Base-by-base conservation (phyloP, 2,113 vertebrate species). In the Lichenostomus cassidix region DNA sequence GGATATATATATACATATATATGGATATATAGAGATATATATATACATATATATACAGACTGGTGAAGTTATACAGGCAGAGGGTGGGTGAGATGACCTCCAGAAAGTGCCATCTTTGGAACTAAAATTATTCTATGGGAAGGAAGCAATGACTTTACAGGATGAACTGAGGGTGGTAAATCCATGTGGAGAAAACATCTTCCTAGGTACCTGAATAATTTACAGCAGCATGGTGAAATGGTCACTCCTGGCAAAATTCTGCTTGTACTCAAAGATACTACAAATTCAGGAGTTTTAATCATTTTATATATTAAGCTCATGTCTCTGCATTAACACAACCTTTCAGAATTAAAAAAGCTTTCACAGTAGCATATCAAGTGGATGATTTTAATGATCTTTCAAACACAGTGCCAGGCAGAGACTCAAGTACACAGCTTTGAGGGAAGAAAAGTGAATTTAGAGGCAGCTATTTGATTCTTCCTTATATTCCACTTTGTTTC, bases 141-240 rank as follows among this genome's bases (percentile, higher is more conserved):
- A 71, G 12, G 25, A 84, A 79, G 65, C 14, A 67, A 84, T 27
- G 12, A 58, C 63, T 46, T 73, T 62, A 76, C 9, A 69, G 49
- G 33, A 82, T 79, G 41, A 92, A 89, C n/a, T 10, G 62, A 79
- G 49, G 49, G 80, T 93, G 91, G 84, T 42, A 91, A 91, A 94
- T 42, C 63, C 69, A 62, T 55, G 35, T 0, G 0, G 75, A 87
- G 77, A 79, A 84, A 92, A 91, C 55, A 89, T 49, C 62, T 79
- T 84, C 42, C 58, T 11, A 58, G 42, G 39, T 31, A 64, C 63
- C 4, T 92, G 85, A 95, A 95, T 91, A 91, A 89, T 94, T 91
- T 62, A 83, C 29, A 91, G 53, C 62, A 91, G 37, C n/a, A 89
- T 47, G 84, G 88, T 79, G 70, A 65, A 96, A 64, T 60, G 65